Conservation (phyloP, 2,888 invertebrate genomes). For the Platerodrilus igneus region DNA sequence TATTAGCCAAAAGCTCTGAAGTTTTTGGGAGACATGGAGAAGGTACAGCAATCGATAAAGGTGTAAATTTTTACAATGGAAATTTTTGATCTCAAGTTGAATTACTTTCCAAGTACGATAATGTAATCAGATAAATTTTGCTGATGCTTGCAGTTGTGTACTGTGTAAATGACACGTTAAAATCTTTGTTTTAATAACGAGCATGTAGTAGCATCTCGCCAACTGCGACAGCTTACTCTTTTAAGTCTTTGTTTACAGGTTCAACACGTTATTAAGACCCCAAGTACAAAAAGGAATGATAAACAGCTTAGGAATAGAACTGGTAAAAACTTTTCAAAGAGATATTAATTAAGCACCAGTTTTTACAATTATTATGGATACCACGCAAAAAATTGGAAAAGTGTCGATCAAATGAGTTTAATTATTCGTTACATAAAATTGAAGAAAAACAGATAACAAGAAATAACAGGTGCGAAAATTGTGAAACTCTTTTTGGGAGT, state of each 20-base stretch:
- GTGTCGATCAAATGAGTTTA: too few relatives aligned
- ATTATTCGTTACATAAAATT: constrained; percentile 19
- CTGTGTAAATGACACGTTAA: too few relatives aligned
- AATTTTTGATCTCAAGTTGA: constrained; percentile 31
- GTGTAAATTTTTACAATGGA: too few relatives aligned
- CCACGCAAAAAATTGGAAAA: constrained; percentile 17
- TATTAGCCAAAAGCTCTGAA: constrained; percentile 10
- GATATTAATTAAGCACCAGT: constrained; percentile 10
- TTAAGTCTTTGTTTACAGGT: constrained; percentile 29
- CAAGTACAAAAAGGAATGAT: constrained; percentile 14
- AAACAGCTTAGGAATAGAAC: constrained; percentile 3
- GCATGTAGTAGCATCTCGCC: too few relatives aligned
- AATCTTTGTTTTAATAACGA: too few relatives aligned
- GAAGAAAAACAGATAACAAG: neutral
- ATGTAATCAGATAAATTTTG: constrained; percentile 30
- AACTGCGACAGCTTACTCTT: too few relatives aligned
- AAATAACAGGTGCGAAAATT: neutral
- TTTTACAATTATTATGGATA: constrained; percentile 18
- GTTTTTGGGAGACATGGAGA: constrained; percentile 15
- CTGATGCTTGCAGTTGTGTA: too few relatives aligned
- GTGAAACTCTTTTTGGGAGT: constrained; percentile 6
- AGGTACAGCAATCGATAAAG: too few relatives aligned
- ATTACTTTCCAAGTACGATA: constrained; percentile 30
- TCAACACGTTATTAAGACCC: constrained; percentile 26
- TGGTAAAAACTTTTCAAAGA: constrained; percentile 5